Percentiles rank a stretch among this genome's conserved stretches.
Evolutionary conservation across 2,888 invertebrate species (phyloP).

Genomic region (Ormia ochracea): DNA sequence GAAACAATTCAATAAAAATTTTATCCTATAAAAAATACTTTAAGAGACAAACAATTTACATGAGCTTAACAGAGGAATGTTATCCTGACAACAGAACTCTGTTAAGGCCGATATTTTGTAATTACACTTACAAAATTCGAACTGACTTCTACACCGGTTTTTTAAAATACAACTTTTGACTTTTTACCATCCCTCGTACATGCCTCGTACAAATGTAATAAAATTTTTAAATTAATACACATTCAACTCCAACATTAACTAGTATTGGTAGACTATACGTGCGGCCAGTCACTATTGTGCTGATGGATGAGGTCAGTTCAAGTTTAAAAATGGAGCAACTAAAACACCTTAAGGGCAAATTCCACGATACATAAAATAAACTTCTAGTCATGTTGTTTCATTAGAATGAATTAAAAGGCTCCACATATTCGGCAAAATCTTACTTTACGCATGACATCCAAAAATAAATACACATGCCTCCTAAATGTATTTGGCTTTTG

Average conservation of each 20-base stretch:
- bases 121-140: too few relatives aligned
- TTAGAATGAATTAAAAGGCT: neutral
- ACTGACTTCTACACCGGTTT: too few relatives aligned
- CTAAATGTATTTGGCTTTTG: neutral
- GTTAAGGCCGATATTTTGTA: too few relatives aligned
- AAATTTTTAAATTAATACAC: neutral
- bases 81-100: too few relatives aligned
- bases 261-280: neutral
- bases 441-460: neutral
- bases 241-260: neutral
- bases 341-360: neutral
- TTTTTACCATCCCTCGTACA: too few relatives aligned
- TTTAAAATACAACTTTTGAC: too few relatives aligned
- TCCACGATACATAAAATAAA: neutral
- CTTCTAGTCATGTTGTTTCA: conserved; percentile 7
- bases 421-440: neutral
- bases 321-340: conserved; percentile 21
- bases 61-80: too few relatives aligned
- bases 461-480: neutral
- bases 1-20: too few relatives aligned
- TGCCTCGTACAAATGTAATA: too few relatives aligned
- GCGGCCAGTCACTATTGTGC: neutral
- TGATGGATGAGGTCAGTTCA: conserved; percentile 28
- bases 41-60: too few relatives aligned
- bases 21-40: too few relatives aligned